Percentiles rank a stretch among this genome's conserved stretches.
These are phyloP conservation scores for Nomada flava DNA, from an alignment of 2,888 invertebrate genomes.

Conservation along the genomic window DNA sequence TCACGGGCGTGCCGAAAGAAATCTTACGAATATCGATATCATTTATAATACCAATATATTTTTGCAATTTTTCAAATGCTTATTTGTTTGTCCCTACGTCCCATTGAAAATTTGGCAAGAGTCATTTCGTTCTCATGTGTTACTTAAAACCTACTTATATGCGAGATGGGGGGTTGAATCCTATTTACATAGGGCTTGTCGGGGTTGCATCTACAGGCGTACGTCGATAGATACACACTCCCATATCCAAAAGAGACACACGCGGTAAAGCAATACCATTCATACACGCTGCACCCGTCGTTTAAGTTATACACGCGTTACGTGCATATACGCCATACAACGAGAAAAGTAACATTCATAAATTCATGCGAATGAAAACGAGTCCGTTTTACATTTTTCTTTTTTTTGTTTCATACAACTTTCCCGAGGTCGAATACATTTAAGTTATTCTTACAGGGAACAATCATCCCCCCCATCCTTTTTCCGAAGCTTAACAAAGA, in stretches of 20 bases:
- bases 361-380: slow-evolving; percentile 42
- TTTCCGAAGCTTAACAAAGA: slow-evolving; percentile 69
- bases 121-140: slow-evolving; percentile 78
- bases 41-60: slow-evolving; percentile 84
- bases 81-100: slow-evolving; percentile 78
- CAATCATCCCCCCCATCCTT: slow-evolving; percentile 56
- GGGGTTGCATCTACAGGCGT: slow-evolving; percentile 73
- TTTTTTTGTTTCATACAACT: slow-evolving; percentile 10
- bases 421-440: slow-evolving; percentile 38
- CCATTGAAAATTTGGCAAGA: slow-evolving; percentile 82
- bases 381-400: slow-evolving; percentile 25
- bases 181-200: slow-evolving; percentile 78
- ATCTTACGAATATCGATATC: slow-evolving; percentile 58
- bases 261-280: slow-evolving; percentile 36
- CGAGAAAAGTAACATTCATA: slow-evolving; percentile 48
- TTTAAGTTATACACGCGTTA: slow-evolving; percentile 23
- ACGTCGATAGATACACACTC: slow-evolving; percentile 38
- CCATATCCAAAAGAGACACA: slow-evolving; percentile 5
- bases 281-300: slow-evolving; percentile 20
- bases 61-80: slow-evolving; percentile 80
- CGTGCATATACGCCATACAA: slow-evolving; percentile 31
- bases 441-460: slow-evolving; percentile 30
- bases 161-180: slow-evolving; percentile 69
- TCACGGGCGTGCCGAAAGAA: slow-evolving; percentile 38
- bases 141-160: slow-evolving; percentile 76